These are phyloP conservation scores for Stomatorhinus ivindoensis DNA, from an alignment of 2,113 vertebrate species.

Conservation along the genomic window DNA sequence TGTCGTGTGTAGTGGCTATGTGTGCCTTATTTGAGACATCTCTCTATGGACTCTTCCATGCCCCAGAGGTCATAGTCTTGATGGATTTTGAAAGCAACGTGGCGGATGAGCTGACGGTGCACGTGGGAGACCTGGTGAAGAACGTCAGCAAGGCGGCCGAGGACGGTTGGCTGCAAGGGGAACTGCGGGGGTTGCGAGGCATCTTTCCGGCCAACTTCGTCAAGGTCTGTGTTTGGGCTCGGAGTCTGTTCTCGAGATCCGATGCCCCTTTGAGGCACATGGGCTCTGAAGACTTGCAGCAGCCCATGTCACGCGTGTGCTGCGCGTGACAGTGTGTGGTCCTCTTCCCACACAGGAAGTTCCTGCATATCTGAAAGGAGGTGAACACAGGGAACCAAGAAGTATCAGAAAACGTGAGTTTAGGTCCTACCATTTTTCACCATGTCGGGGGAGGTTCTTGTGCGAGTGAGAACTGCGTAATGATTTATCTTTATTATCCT, in stretches of 20 bases:
- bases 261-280: neutral
- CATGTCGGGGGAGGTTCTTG: neutral
- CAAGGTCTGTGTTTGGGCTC: slow-evolving; percentile 50
- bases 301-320: too few relatives aligned
- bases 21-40: neutral
- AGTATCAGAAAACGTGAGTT: slow-evolving; percentile 57
- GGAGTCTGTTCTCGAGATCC: neutral
- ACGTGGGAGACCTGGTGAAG: slow-evolving; percentile 63
- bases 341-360: slow-evolving; percentile 53
- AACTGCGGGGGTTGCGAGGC: slow-evolving; percentile 59
- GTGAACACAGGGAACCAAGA: slow-evolving; percentile 54
- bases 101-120: slow-evolving; percentile 60
- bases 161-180: slow-evolving; percentile 70
- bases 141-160: slow-evolving; percentile 53
- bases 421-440: neutral
- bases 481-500: neutral
- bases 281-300: neutral
- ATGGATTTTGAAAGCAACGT: slow-evolving; percentile 60
- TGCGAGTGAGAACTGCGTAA: neutral
- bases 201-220: slow-evolving; percentile 68
- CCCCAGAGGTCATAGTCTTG: slow-evolving; percentile 68
- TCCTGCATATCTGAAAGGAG: slow-evolving; percentile 51
- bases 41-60: neutral
- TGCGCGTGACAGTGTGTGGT: neutral
- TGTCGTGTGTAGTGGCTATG: neutral